Base-by-base conservation (phyloP, 1,140 invertebrate species). In the Diorhabda sublineata region DNA sequence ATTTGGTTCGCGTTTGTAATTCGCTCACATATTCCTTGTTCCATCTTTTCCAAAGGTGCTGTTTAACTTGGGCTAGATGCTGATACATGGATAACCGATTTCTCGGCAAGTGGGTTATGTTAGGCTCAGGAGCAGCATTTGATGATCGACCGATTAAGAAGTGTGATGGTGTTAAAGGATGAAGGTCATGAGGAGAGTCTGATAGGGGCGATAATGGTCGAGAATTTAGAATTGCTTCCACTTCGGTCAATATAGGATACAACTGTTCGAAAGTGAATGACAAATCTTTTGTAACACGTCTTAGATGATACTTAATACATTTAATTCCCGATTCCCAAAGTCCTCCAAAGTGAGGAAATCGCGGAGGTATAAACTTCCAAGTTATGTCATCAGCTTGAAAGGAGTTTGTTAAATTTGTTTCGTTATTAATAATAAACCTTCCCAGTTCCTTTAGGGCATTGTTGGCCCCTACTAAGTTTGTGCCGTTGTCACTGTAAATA, bases 281-380 rank as follows among this genome's bases (percentile, higher is more conserved):
- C 11, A 69, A 69, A 8, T 68, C 45, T 3, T 70, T 63, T 44
- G 79, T 45, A 5, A 78, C 66, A 59, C 78, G 45, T 41, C 41
- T 71, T 26, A 75, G 56, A 62, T 75, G 69, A 47, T 42, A 57
- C 57, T 79, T 69, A 62, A 70, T 26, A 42, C 64, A 63, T 65
- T 77, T 76, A 5, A 83, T 77, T 0, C 59, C 60, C 26, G 74
- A 60, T 66, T 82, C 80, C 80, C 72, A 82, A 42, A 76, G 71
- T 5, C 81, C 82, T 60, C 82, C 81, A 56, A 77, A 75, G 66
- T 81, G 75, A 4, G 77, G 72, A 11, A 71, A 73, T 42, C 45
- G 2, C 3, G 78, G 76, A 8, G 75, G 77, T 47, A 76, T 81
- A 69, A 83, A 82, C 64, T 81, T 70, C 80, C 79, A 84, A 26